Percentiles rank a stretch among this genome's conserved stretches.
Conservation (phyloP, 2,888 invertebrate genomes). For the Nemoura dubitans region DNA sequence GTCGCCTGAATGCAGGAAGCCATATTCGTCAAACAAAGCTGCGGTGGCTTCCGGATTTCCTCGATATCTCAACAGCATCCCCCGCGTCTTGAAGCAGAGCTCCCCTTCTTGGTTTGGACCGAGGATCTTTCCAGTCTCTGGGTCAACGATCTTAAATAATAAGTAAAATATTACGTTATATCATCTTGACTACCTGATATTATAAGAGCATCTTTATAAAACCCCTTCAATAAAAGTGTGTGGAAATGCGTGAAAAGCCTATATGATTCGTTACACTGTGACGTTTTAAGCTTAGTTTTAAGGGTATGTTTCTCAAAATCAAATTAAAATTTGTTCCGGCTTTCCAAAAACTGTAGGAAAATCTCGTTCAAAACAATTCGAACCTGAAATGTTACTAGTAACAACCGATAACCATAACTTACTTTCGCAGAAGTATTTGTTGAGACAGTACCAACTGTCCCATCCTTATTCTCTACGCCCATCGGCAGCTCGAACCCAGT, state of each 20-base stretch:
- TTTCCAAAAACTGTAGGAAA: no score
- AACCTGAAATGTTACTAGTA: no score
- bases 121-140: slow-evolving; percentile 29
- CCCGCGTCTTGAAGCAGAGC: slow-evolving; percentile 4
- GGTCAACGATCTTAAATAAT: slow-evolving; percentile 29
- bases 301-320: no score
- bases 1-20: slow-evolving; percentile 56
- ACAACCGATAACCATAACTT: background rate
- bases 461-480: background rate
- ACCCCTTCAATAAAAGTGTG: no score
- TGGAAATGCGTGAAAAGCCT: no score
- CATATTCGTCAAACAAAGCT: slow-evolving; percentile 39
- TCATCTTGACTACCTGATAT: no score
- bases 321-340: no score
- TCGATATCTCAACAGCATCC: slow-evolving; percentile 31
- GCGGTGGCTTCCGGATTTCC: slow-evolving; percentile 38
- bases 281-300: no score
- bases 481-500: background rate
- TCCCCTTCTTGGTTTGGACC: slow-evolving; percentile 3
- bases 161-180: no score
- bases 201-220: no score
- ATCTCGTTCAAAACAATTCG: no score
- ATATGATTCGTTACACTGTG: no score
- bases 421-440: background rate
- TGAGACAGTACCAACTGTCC: background rate